Base-by-base conservation (phyloP, 2,888 invertebrate genomes). In the Lymantria monacha region DNA sequence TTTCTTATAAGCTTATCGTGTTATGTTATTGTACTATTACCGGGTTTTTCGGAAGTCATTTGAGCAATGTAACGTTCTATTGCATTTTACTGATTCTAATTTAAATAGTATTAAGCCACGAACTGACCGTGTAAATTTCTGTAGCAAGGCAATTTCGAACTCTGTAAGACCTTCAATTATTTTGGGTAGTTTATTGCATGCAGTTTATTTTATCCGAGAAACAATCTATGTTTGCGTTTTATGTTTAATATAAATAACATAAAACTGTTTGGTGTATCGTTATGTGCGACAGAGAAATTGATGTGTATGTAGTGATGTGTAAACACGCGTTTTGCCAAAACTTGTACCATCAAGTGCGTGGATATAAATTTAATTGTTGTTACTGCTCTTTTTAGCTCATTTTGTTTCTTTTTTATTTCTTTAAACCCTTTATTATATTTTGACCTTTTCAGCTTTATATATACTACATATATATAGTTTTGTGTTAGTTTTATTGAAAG, bases 21-120 rank as follows among this genome's bases (percentile, higher is more conserved):
- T 63, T 51, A 33, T 10, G 51, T 55, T 46, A 56, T 50, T 57
- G 48, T 2, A 48, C 48, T 12, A 33, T 50, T 65, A 66, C 64
- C 64, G 61, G 56, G 45, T 53, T 50, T 55, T 63, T 66, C 63
- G 47, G 53, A 63, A 63, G 55, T 46, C 22, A 47, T 56, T 55
- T 12, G 30, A 9, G 43, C 31, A 33, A 8, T 14, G 31, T 55
- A 55, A 38, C 42, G 12, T 36, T 52, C 46, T 37, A 45, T 58
- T 55, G 53, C 53, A 48, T 49, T 61, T 55, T 61, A 53, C 31
- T 57, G 49, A 59, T 41, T 49, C 53, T 57, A 63, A 61, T 66
- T 59, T 48, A 55, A 49, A 42, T 38, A 37, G 30, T 44, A 15
- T 33, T 55, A 49, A 15, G 55, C 49, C 47, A 12, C 11, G 37